Evolutionary conservation across 2,113 vertebrate species (phyloP).

Genomic region (Nycticorax nycticorax): DNA sequence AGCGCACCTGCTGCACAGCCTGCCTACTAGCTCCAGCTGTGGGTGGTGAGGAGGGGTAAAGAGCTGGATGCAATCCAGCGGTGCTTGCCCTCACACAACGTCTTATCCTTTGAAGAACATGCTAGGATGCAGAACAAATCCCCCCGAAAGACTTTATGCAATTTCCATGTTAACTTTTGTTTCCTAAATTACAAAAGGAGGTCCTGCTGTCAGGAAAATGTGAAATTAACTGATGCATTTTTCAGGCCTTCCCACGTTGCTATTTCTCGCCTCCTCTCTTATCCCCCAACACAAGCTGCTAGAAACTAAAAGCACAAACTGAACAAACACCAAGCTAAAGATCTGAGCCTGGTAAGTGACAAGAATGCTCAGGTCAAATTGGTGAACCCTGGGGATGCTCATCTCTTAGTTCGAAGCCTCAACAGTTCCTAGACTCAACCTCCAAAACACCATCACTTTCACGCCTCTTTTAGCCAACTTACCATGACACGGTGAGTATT

Average conservation of each 20-base stretch:
- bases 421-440: background rate
- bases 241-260: background rate
- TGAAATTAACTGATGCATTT: background rate
- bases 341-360: background rate
- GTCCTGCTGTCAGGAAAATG: slow-evolving; percentile 39
- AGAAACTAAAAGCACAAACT: background rate
- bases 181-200: slow-evolving; percentile 19
- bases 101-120: background rate
- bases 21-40: slow-evolving; percentile 48
- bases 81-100: background rate
- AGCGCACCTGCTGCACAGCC: slow-evolving; percentile 1
- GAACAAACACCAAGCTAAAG: background rate
- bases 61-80: background rate
- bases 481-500: rapidly evolving
- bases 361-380: background rate
- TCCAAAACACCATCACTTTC: background rate
- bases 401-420: background rate
- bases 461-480: background rate
- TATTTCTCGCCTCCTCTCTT: background rate
- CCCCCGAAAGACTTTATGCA: background rate
- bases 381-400: background rate
- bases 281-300: background rate
- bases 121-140: background rate
- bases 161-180: background rate
- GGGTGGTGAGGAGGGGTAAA: background rate